Percentiles rank a stretch among this genome's conserved stretches.
phyloP scores from a whole-genome alignment of 2,888 invertebrate species.

The Polyploca ridens region DNA sequence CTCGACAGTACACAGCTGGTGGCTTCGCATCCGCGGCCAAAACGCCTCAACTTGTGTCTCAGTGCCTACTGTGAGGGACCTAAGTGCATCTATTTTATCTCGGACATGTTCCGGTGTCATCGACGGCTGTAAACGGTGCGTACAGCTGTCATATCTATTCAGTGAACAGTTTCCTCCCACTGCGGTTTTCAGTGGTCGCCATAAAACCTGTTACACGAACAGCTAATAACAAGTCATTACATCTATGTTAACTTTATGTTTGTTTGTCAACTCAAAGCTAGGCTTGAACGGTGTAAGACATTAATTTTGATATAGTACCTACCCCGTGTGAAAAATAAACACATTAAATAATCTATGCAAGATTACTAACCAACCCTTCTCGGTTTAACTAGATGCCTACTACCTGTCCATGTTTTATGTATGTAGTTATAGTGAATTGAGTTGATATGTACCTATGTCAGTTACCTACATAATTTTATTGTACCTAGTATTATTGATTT shows the following conservation, averaged over 20 bases:
- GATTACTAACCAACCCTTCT: too few species aligned
- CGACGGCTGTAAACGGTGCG: slow-evolving; percentile 75
- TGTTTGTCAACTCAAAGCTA: slow-evolving; percentile 55
- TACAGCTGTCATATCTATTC: slow-evolving; percentile 34
- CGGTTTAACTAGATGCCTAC: too few species aligned
- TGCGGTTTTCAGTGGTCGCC: slow-evolving; percentile 39
- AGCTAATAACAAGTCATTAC: slow-evolving; percentile 53
- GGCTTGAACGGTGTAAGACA: slow-evolving; percentile 17
- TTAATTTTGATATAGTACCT: background rate
- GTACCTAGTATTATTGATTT: background rate
- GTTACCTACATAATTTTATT: background rate
- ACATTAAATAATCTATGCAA: too few species aligned
- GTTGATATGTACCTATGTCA: background rate
- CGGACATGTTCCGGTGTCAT: slow-evolving; percentile 66
- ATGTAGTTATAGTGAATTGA: background rate
- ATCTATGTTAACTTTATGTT: slow-evolving; percentile 50
- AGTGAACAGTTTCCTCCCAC: background rate
- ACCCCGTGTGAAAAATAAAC: background rate
- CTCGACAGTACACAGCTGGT: slow-evolving; percentile 65
- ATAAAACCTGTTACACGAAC: slow-evolving; percentile 72
- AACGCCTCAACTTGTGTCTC: slow-evolving; percentile 56
- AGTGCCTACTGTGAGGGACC: slow-evolving; percentile 58
- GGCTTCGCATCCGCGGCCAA: slow-evolving; percentile 57
- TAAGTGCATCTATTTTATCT: slow-evolving; percentile 60
- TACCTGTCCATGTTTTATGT: background rate